Conservation (phyloP, 2,888 invertebrate species). For the Hipparchia sbordonii region DNA sequence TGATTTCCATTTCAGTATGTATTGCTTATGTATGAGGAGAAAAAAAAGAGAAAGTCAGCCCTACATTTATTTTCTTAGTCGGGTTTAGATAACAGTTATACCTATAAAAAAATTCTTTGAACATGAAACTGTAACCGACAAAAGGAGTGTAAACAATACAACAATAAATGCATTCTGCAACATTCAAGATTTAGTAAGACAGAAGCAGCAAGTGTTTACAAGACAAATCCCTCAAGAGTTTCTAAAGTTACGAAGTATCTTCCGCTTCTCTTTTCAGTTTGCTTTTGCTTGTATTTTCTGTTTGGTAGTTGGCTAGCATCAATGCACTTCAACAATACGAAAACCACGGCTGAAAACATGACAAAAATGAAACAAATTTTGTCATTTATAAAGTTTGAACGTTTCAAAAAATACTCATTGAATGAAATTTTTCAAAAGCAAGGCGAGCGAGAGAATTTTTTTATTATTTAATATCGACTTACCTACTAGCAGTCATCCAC, state of each 20-base stretch:
- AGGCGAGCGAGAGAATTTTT: too few species aligned
- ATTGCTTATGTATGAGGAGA: too few species aligned
- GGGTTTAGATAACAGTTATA: too few species aligned
- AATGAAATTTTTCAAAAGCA: background rate
- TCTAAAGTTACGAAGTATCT: conserved; percentile 12
- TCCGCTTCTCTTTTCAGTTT: conserved; percentile 12
- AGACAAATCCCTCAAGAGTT: conserved; percentile 26
- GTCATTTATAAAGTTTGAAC: background rate
- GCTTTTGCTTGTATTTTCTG: conserved; percentile 10
- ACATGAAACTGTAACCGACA: too few species aligned
- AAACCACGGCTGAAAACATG: background rate
- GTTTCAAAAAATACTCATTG: background rate
- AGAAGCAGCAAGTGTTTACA: conserved; percentile 19
- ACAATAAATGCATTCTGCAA: background rate
- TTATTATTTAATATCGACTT: too few species aligned
- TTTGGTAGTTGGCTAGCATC: conserved; percentile 3
- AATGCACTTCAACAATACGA: conserved; percentile 6
- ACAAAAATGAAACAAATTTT: background rate
- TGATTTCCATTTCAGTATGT: too few species aligned
- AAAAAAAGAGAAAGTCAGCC: too few species aligned
- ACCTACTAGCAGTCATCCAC: too few species aligned
- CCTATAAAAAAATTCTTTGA: too few species aligned
- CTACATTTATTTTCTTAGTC: too few species aligned
- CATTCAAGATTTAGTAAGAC: conserved; percentile 15
- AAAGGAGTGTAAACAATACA: too few species aligned